Evolutionary conservation across 2,888 invertebrate species (phyloP).

Genomic region (Perizoma flavofasciatum): DNA sequence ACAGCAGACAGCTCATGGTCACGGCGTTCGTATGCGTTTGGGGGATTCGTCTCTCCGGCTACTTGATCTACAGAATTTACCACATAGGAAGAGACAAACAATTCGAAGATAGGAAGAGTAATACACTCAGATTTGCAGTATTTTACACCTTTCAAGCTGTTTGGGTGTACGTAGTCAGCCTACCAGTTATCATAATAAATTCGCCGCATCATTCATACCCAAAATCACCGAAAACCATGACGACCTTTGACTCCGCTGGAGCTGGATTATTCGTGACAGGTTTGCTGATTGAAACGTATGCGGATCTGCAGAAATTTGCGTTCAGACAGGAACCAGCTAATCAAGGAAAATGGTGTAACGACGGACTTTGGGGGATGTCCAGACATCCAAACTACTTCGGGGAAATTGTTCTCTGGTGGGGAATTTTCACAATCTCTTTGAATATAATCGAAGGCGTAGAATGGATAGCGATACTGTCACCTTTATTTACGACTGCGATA

Average conservation of each 20-base stretch:
- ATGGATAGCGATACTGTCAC: slow-evolving; percentile 94
- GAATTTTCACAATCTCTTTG: slow-evolving; percentile 94
- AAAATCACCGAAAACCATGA: slow-evolving; percentile 92
- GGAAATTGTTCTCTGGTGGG: slow-evolving; percentile 97
- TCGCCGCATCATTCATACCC: slow-evolving; percentile 91
- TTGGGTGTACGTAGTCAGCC: slow-evolving; percentile 96
- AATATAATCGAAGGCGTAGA: slow-evolving; percentile 93
- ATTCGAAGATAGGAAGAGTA: slow-evolving; percentile 94
- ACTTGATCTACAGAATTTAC: slow-evolving; percentile 94
- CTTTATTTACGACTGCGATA: slow-evolving; percentile 93
- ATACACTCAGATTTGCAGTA: slow-evolving; percentile 93
- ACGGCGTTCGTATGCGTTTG: slow-evolving; percentile 94
- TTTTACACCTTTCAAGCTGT: slow-evolving; percentile 97
- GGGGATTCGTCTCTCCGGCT: slow-evolving; percentile 94
- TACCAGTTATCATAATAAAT: slow-evolving; percentile 96
- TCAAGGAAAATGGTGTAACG: slow-evolving; percentile 96
- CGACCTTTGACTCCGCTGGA: slow-evolving; percentile 93
- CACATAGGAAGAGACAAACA: slow-evolving; percentile 96
- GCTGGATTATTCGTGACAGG: slow-evolving; percentile 93
- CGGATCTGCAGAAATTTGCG: slow-evolving; percentile 96
- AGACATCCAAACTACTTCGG: slow-evolving; percentile 98
- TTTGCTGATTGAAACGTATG: slow-evolving; percentile 93
- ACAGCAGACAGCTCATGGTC: slow-evolving; percentile 95
- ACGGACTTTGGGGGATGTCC: slow-evolving; percentile 94
- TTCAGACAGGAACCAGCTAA: slow-evolving; percentile 95